Base-by-base conservation (phyloP, 2,113 vertebrate genomes). In the Ophiodon elongatus region DNA sequence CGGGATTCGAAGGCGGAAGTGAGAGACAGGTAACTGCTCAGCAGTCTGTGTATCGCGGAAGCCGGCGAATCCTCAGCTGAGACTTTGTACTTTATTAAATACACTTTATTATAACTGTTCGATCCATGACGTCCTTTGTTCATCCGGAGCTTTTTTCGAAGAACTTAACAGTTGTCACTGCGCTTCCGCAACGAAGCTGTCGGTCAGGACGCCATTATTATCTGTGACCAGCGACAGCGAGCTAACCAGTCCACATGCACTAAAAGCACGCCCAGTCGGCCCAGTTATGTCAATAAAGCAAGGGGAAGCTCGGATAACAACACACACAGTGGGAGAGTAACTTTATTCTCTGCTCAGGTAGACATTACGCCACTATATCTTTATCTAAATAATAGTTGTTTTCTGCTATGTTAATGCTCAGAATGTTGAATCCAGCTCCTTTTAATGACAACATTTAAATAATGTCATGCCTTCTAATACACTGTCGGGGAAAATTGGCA, bases 401-500 rank as follows among this genome's bases (percentile, higher is more conserved):
- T 29, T 14, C 2, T 29, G n/a, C 56, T 27, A 14, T 14, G 29
- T 15, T 59, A 29, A 23, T 52, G 21, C 8, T 15, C 25, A 57
- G 13, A 25, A 14, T 27, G 27, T 14, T 9, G 7, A 59, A 27
- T 2, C 13, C 56, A 29, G 25, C n/a, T 59, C 10, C 13, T 59
- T n/a, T 59, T 59, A 59, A 60, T 33, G 29, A 54, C 21, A 14
- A 80, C 74, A 80, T 66, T 41, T n/a, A 69, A 84, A 76, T 70
- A 45, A 69, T 70, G 62, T 27, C 21, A 56, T n/a, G 39, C 72
- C 8, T 67, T 83, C 76, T 84, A 75, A 80, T 72, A n/a, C 19
- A 54, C 69, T 60, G 70, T 67, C 75, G 25, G 80, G 52, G 43
- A 56, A 73, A 85, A 80, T 69, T 74, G 63, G 79, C 70, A 69